A percentile compares a stretch with the other conserved stretches of the same genome.
phyloP scores from a whole-genome alignment of 2,888 invertebrate species.

The Cheilosia vernalis region DNA sequence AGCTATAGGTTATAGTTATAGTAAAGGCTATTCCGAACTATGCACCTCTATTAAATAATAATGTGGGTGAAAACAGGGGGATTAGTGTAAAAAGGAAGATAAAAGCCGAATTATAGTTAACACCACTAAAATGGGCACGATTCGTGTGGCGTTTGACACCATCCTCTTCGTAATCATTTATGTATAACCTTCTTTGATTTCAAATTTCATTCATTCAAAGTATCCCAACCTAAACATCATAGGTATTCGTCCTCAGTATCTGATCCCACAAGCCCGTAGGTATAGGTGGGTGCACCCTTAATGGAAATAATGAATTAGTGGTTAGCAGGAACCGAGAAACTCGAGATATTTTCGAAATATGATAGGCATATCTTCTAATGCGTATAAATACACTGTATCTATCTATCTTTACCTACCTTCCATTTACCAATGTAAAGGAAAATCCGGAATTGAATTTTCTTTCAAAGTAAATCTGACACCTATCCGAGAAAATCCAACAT shows the following conservation, averaged over 20 bases:
- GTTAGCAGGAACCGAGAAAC: constrained; percentile 56
- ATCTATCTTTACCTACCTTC: constrained; percentile 1
- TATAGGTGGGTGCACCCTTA: constrained; percentile 38
- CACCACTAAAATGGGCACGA: background rate
- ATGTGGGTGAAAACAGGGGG: no score
- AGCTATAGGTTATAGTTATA: no score
- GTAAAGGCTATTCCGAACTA: no score
- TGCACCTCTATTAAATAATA: no score
- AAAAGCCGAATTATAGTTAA: constrained; percentile 2
- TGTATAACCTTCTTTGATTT: constrained; percentile 40
- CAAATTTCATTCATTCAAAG: constrained; percentile 50
- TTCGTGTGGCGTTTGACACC: constrained; percentile 13
- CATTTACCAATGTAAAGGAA: constrained; percentile 1
- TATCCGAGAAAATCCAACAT: constrained; percentile 33
- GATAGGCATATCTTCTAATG: constrained; percentile 34
- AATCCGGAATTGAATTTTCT: constrained; percentile 33
- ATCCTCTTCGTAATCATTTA: constrained; percentile 26
- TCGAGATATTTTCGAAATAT: constrained; percentile 48
- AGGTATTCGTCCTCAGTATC: constrained; percentile 16
- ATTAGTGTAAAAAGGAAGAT: constrained; percentile 2
- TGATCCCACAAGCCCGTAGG: constrained; percentile 39
- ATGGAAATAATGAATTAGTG: constrained; percentile 54
- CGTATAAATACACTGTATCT: background rate
- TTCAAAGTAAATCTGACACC: constrained; percentile 68
- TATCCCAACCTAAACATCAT: constrained; percentile 12